These are phyloP conservation scores for Cecidostiba fungosa DNA, from an alignment of 2,888 invertebrate genomes.

Conservation along the genomic window DNA sequence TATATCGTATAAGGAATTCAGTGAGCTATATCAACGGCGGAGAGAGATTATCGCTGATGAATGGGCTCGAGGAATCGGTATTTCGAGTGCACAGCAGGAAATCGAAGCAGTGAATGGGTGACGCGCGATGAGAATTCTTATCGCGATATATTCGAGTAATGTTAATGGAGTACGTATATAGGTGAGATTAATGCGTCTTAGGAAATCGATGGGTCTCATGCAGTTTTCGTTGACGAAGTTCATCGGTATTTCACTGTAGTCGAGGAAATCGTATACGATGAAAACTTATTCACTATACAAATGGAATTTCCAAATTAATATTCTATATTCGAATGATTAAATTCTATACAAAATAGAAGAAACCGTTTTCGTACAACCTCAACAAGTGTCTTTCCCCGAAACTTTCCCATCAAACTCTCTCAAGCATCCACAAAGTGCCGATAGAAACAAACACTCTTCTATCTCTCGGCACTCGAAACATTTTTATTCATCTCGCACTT, in stretches of 20 bases:
- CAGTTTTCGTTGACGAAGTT: neutral
- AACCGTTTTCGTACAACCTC: neutral
- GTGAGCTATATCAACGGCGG: neutral
- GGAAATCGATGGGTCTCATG: neutral
- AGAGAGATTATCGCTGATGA: neutral
- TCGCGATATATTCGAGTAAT: constrained; percentile 8
- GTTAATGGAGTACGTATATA: neutral
- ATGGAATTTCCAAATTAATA: too few relatives aligned
- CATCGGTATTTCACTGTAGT: neutral
- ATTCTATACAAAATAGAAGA: neutral
- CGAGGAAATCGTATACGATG: too few relatives aligned
- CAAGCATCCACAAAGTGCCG: neutral
- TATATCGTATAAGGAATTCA: neutral
- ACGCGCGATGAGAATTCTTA: neutral
- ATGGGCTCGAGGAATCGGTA: neutral
- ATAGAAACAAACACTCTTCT: neutral
- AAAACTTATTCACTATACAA: too few relatives aligned
- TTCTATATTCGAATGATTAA: too few relatives aligned
- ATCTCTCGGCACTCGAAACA: neutral
- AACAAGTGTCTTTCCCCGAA: neutral
- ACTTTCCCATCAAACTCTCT: neutral
- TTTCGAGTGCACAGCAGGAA: neutral
- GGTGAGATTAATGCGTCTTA: neutral
- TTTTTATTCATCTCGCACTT: neutral
- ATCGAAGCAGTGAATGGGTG: neutral